Evolutionary conservation across 2,113 vertebrate genomes (phyloP).

Genomic region (Neopipo cinnamomea): DNA sequence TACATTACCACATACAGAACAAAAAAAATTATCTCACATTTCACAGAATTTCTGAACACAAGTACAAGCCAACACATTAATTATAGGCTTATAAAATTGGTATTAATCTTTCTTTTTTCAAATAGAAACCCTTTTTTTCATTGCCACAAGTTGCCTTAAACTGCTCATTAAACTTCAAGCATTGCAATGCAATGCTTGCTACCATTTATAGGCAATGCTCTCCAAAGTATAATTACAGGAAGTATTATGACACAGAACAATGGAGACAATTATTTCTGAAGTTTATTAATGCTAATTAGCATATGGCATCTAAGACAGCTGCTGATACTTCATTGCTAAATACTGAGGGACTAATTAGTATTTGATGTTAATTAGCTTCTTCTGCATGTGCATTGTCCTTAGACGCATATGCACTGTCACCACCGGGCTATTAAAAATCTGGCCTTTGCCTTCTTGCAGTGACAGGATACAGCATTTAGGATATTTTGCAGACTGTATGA

Average conservation of each 20-base stretch:
- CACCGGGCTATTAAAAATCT: slow-evolving; percentile 67
- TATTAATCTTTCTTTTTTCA: slow-evolving; percentile 50
- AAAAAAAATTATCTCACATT: background rate
- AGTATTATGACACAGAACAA: slow-evolving; percentile 82
- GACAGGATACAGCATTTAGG: slow-evolving; percentile 36
- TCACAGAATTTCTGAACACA: slow-evolving; percentile 5
- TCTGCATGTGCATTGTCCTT: slow-evolving; percentile 71
- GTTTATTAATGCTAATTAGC: slow-evolving; percentile 87
- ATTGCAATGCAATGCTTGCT: slow-evolving; percentile 63
- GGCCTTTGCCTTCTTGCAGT: slow-evolving; percentile 28
- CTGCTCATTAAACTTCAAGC: slow-evolving; percentile 77
- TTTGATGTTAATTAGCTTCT: slow-evolving; percentile 81
- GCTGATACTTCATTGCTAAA: slow-evolving; percentile 83
- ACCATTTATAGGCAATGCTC: slow-evolving; percentile 76
- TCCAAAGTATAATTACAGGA: slow-evolving; percentile 80
- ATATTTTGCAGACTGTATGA: slow-evolving; percentile 10
- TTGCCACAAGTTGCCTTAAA: slow-evolving; percentile 71
- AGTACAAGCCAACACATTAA: slow-evolving; percentile 50
- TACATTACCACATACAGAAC: background rate
- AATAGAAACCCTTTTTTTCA: slow-evolving; percentile 30
- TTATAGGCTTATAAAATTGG: slow-evolving; percentile 38
- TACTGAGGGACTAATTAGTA: slow-evolving; percentile 85
- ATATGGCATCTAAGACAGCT: slow-evolving; percentile 83
- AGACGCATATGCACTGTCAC: slow-evolving; percentile 58
- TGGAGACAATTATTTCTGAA: slow-evolving; percentile 85